Base-by-base conservation (phyloP, 2,113 vertebrate species). In the Callospermophilus lateralis region DNA sequence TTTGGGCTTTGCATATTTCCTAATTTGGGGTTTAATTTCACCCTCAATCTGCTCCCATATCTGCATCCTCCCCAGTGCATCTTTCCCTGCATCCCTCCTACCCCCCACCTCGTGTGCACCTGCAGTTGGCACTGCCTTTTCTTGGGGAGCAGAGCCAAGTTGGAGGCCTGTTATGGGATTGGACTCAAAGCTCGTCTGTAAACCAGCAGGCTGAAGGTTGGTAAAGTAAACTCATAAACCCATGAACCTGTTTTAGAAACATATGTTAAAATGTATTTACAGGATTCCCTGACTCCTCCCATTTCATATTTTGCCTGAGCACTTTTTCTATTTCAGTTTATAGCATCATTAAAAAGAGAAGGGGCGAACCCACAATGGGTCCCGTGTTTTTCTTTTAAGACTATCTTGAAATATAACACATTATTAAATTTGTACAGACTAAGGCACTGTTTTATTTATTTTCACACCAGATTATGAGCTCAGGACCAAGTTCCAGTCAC, bases 341-440 rank as follows among this genome's bases (percentile, higher is more conserved):
- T 92, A 92, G 68, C 39, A 70, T 81, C 79, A 63, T 97, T 97
- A 93, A 95, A 94, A 79, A 89, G 74, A 95, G 65, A 96, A 86
- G 45, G 51, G 39, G 34, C 34, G 37, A 94, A 42, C 53, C 68
- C 70, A 68, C 26, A 89, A 85, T 0, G 16, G 87, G 74, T n/a
- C 74, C 95, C 85, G 61, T 96, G 91, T 96, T 97, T 94, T 96
- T 81, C 95, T 97, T 89, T 97, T 93, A 90, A 89, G 72, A 76
- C 94, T 89, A 63, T 83, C 68, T 96, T 92, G 86, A 96, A 96
- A 87, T 96, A 39, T 68, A 92, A 65, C 32, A 90, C 72, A 63
- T 87, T 92, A 89, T 96, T 96, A 95, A 93, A 83, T 94, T 37
- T 90, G 80, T 94, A 79, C 34, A 92, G 76, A 80, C 65, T 67